Evolutionary conservation across 2,797 vertebrate species (phyloP).

Genomic region (Sebastes reedi): DNA sequence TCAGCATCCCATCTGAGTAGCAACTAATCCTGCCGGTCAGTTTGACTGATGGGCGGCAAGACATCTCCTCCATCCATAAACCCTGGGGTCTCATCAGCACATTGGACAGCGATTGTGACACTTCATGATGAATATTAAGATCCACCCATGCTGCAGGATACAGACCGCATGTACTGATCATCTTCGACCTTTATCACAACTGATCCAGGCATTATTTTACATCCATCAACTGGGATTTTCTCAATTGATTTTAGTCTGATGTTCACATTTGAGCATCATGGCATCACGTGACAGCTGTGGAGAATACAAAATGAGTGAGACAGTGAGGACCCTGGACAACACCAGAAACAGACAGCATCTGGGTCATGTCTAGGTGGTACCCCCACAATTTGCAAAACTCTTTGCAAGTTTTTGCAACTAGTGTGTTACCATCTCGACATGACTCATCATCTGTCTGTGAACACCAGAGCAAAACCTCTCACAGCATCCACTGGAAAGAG

Average conservation of each 20-base stretch:
- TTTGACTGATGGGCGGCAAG: too few species aligned
- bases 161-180: neutral
- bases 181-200: neutral
- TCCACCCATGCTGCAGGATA: neutral
- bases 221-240: neutral
- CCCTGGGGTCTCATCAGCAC: neutral
- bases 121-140: neutral
- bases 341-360: neutral
- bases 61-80: too few species aligned
- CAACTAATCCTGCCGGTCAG: too few species aligned
- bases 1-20: neutral
- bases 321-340: neutral
- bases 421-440: too few species aligned
- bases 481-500: neutral
- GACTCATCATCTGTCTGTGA: neutral
- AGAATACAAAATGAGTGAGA: neutral
- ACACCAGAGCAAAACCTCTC: neutral
- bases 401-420: too few species aligned
- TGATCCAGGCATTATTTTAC: neutral
- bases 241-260: too few species aligned
- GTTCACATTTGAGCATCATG: neutral
- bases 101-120: neutral
- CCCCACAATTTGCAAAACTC: too few species aligned
- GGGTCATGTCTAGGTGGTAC: too few species aligned
- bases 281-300: neutral